Evolutionary conservation across 1,140 invertebrate species (phyloP), one percentile per base, ranked within the genome.

Genomic region (Eriocheir sinensis): DNA sequence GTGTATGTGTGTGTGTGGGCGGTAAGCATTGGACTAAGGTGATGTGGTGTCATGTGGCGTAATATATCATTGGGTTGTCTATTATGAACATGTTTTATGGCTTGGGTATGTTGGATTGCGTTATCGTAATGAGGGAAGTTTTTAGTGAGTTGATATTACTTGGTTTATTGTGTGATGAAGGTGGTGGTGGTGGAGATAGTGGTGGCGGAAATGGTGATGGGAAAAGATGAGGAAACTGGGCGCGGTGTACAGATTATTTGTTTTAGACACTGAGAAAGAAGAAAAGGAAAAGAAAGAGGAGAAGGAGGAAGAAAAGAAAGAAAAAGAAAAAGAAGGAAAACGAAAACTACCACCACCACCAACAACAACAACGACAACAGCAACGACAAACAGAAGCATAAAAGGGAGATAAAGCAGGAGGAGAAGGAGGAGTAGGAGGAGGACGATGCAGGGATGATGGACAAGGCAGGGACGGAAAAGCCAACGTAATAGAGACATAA

Each of bases 1-100:
- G 79, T 81, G 1, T 15, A 34, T 86, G 83, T 86, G 83, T 86
- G 27, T 86, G 85, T 88, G 86, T 72, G 60, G 60, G 60, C 21
- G 60, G n/a, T n/a, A n/a, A n/a, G n/a, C n/a, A n/a, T n/a, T n/a
- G n/a, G n/a, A n/a, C 60, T 8, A n/a, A n/a, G 60, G 60, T 72
- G n/a, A n/a, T 72, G 60, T 72, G 60, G 48, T 53, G 44, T 48
- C 44, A 15, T 48, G 44, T 48, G 15, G 4, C 44, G 44, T 8
- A 48, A 48, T 8, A 15, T 8, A 48, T 48, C 44, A 48, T 48
- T 48, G 15, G 44, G 44, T 48, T 48, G 15, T n/a, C n/a, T n/a
- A n/a, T n/a, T n/a, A n/a, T n/a, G n/a, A n/a, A n/a, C n/a, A 48
- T 48, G 44, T 48, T 48, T 48, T 48, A 48, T 48, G 15, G 4